Evolutionary conservation across 1,140 invertebrate genomes (phyloP).

Genomic region (Triops cancriformis): DNA sequence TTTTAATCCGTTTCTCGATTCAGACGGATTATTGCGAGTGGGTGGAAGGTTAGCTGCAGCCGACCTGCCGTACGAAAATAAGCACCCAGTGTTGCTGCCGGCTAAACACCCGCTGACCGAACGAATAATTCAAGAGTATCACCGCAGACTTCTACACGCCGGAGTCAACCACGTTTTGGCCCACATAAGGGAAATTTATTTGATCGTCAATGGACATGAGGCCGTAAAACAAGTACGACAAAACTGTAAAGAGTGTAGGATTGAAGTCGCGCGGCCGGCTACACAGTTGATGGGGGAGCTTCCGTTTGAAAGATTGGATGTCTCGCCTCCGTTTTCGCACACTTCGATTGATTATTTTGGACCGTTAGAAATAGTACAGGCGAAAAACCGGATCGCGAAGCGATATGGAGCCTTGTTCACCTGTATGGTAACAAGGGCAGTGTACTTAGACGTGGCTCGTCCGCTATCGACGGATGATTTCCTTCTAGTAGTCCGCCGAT

Average conservation of each 20-base stretch:
- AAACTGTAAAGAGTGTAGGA: constrained; percentile 13
- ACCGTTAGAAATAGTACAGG: no score
- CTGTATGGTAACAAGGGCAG: no score
- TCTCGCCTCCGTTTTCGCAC: no score
- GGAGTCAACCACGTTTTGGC: no score
- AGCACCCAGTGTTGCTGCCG: constrained; percentile 18
- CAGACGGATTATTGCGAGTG: no score
- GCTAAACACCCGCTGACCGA: not conserved
- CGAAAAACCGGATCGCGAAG: no score
- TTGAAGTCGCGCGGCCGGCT: not conserved
- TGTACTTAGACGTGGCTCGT: constrained; percentile 33
- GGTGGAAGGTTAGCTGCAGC: not conserved
- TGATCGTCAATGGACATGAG: constrained; percentile 17
- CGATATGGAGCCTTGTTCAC: no score
- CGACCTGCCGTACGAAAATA: constrained; percentile 13
- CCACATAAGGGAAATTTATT: constrained; percentile 14
- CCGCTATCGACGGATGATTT: constrained; percentile 36
- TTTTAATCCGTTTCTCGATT: no score
- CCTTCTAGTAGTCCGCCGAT: no score
- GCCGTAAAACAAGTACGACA: constrained; percentile 3
- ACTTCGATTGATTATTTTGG: no score
- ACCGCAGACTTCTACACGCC: not conserved
- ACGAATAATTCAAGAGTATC: not conserved
- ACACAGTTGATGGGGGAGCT: constrained; percentile 26
- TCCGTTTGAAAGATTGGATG: constrained; percentile 1